Percentiles rank a stretch among this genome's conserved stretches.
Conservation (phyloP, 1,140 invertebrate species). For the Gryon sp. region DNA sequence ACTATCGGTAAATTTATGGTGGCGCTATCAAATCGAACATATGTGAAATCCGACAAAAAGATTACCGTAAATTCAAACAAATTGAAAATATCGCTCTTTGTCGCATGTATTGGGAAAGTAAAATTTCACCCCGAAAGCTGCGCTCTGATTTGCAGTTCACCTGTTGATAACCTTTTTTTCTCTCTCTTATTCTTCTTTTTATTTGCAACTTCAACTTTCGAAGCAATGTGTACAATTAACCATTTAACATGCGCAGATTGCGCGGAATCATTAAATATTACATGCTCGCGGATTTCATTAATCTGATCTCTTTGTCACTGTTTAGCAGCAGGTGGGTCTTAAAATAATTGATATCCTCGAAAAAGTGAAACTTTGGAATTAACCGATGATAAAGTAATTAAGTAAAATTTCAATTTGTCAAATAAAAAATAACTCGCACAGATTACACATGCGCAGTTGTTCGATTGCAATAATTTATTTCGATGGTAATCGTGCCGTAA, state of each 20-base stretch:
- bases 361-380: constrained; percentile 44
- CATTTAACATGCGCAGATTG: constrained; percentile 39
- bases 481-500: too few relatives aligned
- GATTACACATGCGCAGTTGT: too few relatives aligned
- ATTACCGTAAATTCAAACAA: background rate
- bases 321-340: constrained; percentile 19
- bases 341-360: constrained; percentile 20
- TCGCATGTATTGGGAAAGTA: constrained; percentile 22
- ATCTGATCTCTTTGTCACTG: constrained; percentile 1
- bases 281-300: constrained; percentile 41
- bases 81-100: constrained; percentile 21
- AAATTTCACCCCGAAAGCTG: constrained; percentile 30
- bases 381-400: constrained; percentile 39
- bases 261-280: constrained; percentile 40
- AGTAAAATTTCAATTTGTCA: too few relatives aligned
- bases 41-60: background rate
- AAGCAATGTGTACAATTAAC: constrained; percentile 20
- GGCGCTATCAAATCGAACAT: constrained; percentile 17
- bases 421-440: too few relatives aligned
- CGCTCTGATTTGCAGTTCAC: constrained; percentile 38
- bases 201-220: constrained; percentile 39
- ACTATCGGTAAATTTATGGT: background rate
- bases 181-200: too few relatives aligned
- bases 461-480: too few relatives aligned
- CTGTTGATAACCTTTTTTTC: constrained; percentile 48